These are phyloP conservation scores for Terebella lapidaria DNA, from an alignment of 2,888 invertebrate genomes.

Conservation along the genomic window DNA sequence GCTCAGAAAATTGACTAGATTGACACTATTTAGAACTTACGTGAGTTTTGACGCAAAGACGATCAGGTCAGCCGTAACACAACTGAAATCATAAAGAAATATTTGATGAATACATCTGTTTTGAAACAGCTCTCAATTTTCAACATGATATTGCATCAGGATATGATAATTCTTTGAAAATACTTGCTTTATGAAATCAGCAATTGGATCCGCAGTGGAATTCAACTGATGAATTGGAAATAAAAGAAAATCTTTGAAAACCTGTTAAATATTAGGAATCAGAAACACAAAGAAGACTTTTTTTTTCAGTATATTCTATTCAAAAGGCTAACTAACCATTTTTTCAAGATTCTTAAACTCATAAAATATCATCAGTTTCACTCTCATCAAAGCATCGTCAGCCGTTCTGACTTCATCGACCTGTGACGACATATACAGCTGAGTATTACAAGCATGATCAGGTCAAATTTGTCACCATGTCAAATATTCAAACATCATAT, in stretches of 20 bases:
- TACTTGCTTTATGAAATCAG: slow-evolving; percentile 48
- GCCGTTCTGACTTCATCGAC: slow-evolving; percentile 46
- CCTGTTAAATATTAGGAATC: not conserved
- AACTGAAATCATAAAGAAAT: slow-evolving; percentile 28
- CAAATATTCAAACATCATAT: no score
- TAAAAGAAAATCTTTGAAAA: not conserved
- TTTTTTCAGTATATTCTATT: no score
- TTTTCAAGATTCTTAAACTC: slow-evolving; percentile 41
- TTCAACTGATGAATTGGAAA: slow-evolving; percentile 33
- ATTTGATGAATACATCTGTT: not conserved
- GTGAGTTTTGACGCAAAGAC: slow-evolving; percentile 40
- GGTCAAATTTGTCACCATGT: no score
- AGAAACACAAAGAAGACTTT: no score
- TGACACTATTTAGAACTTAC: no score
- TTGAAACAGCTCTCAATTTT: no score
- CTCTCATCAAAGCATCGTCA: slow-evolving; percentile 46
- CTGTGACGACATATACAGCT: slow-evolving; percentile 22
- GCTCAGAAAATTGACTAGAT: no score
- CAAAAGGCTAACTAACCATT: no score
- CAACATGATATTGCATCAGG: no score
- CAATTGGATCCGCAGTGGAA: slow-evolving; percentile 45
- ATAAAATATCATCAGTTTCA: slow-evolving; percentile 49
- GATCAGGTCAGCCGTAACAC: slow-evolving; percentile 45
- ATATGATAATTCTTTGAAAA: not conserved
- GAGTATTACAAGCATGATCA: not conserved